These are phyloP conservation scores for Lophura nycthemera DNA, from an alignment of 2,113 vertebrate genomes.

Conservation along the genomic window DNA sequence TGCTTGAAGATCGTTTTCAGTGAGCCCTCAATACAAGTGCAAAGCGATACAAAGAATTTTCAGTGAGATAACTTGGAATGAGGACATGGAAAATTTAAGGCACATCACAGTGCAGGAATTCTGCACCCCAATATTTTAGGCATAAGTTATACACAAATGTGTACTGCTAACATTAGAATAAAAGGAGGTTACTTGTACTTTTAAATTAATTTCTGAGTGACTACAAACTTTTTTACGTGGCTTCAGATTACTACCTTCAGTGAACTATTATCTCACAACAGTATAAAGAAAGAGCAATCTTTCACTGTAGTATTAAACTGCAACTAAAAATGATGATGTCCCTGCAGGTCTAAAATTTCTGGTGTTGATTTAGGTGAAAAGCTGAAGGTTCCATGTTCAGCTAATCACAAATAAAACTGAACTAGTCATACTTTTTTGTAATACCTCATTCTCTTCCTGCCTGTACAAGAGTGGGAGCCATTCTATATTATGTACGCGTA, in stretches of 20 bases:
- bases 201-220: neutral
- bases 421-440: neutral
- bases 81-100: neutral
- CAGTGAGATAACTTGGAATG: neutral
- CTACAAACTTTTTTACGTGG: neutral
- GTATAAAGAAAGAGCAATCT: neutral
- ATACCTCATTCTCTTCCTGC: neutral
- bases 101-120: neutral
- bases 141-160: neutral
- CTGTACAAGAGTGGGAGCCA: neutral
- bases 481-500: neutral
- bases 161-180: neutral
- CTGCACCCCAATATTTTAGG: neutral
- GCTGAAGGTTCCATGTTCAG: neutral
- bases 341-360: neutral
- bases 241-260: neutral
- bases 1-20: neutral
- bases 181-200: neutral
- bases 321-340: neutral
- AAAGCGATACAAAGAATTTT: neutral
- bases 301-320: neutral
- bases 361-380: neutral
- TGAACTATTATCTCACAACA: neutral
- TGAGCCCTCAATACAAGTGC: neutral
- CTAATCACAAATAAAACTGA: neutral